Evolutionary conservation across 2,113 vertebrate genomes (phyloP).

Genomic region (Euleptes europaea): DNA sequence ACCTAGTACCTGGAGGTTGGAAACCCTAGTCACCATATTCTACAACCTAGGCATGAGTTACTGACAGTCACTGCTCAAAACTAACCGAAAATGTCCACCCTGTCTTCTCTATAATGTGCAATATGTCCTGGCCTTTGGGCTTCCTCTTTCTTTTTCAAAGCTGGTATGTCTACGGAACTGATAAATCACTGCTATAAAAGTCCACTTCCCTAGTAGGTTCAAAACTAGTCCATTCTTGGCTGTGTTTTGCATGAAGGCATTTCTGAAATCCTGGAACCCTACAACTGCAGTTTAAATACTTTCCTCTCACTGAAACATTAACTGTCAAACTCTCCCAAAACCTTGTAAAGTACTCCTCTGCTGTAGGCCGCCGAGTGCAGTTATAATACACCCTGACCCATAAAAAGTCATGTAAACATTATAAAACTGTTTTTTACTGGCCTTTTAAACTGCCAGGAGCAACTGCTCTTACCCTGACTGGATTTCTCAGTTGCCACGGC

Average conservation of each 20-base stretch:
- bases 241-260: slow-evolving; percentile 28
- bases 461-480: slow-evolving; percentile 74
- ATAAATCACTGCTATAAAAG: background rate
- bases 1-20: too few relatives aligned
- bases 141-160: background rate
- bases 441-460: slow-evolving; percentile 72
- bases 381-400: slow-evolving; percentile 79
- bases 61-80: too few relatives aligned
- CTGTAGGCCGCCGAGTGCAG: slow-evolving; percentile 71
- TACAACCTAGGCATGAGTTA: too few relatives aligned
- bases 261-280: slow-evolving; percentile 50
- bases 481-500: slow-evolving; percentile 59
- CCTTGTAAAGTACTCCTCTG: slow-evolving; percentile 71
- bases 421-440: slow-evolving; percentile 80
- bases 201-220: background rate
- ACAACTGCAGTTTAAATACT: slow-evolving; percentile 34
- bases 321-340: slow-evolving; percentile 65
- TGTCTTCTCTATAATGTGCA: too few relatives aligned
- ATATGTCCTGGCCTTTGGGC: background rate
- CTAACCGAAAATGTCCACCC: background rate
- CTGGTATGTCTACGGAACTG: background rate
- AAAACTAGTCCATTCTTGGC: background rate
- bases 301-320: slow-evolving; percentile 64
- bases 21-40: too few relatives aligned
- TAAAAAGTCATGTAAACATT: slow-evolving; percentile 82